Evolutionary conservation across 1,140 invertebrate species (phyloP), one percentile per base, ranked within the genome.

Genomic region (Drosophila erecta): DNA sequence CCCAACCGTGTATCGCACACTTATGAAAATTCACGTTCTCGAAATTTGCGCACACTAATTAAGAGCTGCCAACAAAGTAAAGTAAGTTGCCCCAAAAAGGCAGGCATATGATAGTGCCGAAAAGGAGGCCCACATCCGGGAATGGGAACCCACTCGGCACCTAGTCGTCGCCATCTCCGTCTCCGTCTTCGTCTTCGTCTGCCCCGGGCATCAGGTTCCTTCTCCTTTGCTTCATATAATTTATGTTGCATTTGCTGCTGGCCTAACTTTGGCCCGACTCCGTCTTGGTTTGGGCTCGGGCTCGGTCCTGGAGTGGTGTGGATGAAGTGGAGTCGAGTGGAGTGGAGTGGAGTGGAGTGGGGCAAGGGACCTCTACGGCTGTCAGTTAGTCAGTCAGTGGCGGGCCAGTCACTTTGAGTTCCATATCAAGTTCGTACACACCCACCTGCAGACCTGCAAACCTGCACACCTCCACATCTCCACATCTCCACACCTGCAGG

Each of bases 11-110:
- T 24, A 40, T 79, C 71, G 75, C 78, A 76, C 83, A 78, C 78
- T 81, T 86, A 69, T 87, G 79, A 83, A 83, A 86, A 87, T 83
- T 87, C 83, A 86, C 83, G 83, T 86, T 79, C 84, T 79, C 75
- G 86, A 87, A 86, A 87, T 86, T 86, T 79, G 83, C 83, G 83
- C 76, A 86, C 79, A 86, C 83, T 87, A 86, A 86, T 86, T 86
- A 86, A 86, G 83, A 77, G 83, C 79, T 87, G 84, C 57, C 70
- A 86, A 87, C 84, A 83, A 89, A 87, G 71, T 75, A 81, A 86
- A 86, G 81, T 85, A 78, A 86, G 59, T 86, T 86, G 75, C 71
- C 83, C 79, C 35, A 14, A 27, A 47, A 50, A 35, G 35, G 51
- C 12, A 33, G 40, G 43, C 62, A 61, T 47, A 65, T 65, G 56